Conservation (phyloP, 2,113 vertebrate species). For the Chaenogobius annularis region DNA sequence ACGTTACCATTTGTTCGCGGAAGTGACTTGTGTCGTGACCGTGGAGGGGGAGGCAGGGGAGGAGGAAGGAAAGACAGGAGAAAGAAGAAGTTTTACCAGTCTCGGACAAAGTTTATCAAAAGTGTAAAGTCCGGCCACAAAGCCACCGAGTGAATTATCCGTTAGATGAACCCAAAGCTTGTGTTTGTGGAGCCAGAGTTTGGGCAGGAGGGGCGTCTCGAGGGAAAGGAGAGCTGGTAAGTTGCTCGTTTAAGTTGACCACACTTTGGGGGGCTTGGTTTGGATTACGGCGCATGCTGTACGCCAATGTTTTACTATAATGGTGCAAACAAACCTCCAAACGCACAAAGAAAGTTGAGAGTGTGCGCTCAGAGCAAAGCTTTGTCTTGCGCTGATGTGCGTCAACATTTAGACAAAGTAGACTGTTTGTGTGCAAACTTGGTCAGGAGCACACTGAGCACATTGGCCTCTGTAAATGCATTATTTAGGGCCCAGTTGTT, state of each 20-base stretch:
- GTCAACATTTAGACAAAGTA: conserved; percentile 6
- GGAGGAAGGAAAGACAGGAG: conserved; percentile 53
- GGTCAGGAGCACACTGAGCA: neutral
- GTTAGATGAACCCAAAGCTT: conserved; percentile 26
- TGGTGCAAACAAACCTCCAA: neutral
- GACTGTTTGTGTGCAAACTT: conserved; percentile 18
- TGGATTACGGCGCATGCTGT: conserved; percentile 4
- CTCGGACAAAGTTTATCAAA: conserved; percentile 41
- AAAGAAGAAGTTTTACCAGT: conserved; percentile 58
- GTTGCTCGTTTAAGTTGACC: conserved; percentile 66
- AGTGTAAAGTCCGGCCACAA: neutral
- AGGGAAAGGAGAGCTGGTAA: conserved; percentile 69
- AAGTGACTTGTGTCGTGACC: conserved; percentile 73
- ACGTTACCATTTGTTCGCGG: conserved; percentile 73
- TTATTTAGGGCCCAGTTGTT: neutral
- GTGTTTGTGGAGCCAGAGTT: conserved; percentile 35
- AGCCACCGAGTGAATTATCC: neutral
- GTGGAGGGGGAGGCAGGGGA: conserved; percentile 40
- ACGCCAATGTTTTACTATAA: conserved; percentile 4
- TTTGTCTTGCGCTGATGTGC: conserved; percentile 8
- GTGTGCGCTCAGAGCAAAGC: neutral
- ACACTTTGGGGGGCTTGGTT: conserved; percentile 47
- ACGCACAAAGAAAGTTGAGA: conserved; percentile 2
- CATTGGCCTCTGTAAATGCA: neutral
- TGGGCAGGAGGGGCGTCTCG: conserved; percentile 44